Conservation (phyloP, 2,797 vertebrate genomes). For the Eutrigla gurnardus region DNA sequence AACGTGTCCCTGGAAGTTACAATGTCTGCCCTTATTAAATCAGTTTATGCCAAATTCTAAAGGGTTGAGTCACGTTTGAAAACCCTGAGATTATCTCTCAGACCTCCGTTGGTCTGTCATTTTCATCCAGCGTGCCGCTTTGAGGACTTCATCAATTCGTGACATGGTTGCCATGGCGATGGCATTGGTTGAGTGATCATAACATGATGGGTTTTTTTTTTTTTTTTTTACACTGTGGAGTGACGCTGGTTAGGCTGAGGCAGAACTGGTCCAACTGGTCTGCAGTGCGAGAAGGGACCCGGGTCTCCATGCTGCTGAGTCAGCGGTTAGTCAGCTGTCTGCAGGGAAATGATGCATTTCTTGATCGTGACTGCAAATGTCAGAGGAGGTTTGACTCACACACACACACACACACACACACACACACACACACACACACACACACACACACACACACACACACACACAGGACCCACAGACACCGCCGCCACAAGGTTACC, state of each 20-base stretch:
- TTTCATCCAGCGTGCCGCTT: not conserved
- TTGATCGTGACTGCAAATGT: conserved; percentile 65
- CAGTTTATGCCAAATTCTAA: conserved; percentile 7
- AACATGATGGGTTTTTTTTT: not conserved
- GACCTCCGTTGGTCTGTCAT: not conserved
- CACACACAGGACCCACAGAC: not conserved
- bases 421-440: not conserved
- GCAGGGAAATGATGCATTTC: conserved; percentile 56
- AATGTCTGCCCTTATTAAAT: conserved; percentile 17
- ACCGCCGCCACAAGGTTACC: conserved; percentile 13
- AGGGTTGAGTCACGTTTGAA: conserved; percentile 31
- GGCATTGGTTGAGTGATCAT: not conserved
- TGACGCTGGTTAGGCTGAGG: not conserved
- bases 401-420: not conserved
- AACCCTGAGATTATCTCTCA: not conserved
- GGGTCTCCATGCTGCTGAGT: conserved; percentile 34
- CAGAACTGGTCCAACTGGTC: conserved; percentile 35
- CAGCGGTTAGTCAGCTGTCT: conserved; percentile 56
- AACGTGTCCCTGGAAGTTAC: conserved; percentile 1
- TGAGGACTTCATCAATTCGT: not conserved
- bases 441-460: not conserved
- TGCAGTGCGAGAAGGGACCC: not conserved
- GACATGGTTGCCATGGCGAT: not conserved
- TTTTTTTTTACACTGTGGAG: no score
- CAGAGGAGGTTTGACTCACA: conserved; percentile 46